Percentiles rank a stretch among this genome's conserved stretches.
Conservation (phyloP, 2,797 vertebrate genomes). For the Enteromius anoplus region DNA sequence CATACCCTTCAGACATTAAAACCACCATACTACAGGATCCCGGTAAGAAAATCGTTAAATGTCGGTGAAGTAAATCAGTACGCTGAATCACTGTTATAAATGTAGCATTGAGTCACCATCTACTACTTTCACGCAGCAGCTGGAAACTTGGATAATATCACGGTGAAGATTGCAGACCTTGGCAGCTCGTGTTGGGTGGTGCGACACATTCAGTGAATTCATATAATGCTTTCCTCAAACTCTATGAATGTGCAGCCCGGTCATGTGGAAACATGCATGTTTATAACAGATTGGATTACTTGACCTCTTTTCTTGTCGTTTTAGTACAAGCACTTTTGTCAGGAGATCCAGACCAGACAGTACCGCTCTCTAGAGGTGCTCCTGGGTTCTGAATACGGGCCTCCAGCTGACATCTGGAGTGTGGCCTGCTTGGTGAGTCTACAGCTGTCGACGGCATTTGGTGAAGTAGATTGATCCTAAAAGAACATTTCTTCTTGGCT, state of each 20-base stretch:
- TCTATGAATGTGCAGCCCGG: neutral
- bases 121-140: constrained; percentile 46
- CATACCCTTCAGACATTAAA: constrained; percentile 15
- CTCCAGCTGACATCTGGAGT: constrained; percentile 89
- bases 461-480: neutral
- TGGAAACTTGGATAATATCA: constrained; percentile 70
- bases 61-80: neutral
- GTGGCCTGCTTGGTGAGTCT: constrained; percentile 83
- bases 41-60: constrained; percentile 13
- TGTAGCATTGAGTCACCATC: neutral
- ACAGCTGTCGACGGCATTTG: neutral
- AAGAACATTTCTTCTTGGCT: neutral
- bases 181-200: constrained; percentile 91
- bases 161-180: constrained; percentile 87
- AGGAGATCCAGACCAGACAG: constrained; percentile 89
- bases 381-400: constrained; percentile 83
- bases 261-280: neutral
- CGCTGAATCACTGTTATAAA: neutral
- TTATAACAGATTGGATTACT: neutral
- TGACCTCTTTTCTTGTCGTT: constrained; percentile 49
- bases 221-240: neutral
- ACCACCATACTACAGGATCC: constrained; percentile 6
- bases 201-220: constrained; percentile 62
- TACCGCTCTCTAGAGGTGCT: constrained; percentile 88
- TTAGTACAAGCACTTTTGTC: constrained; percentile 88